Evolutionary conservation across 2,113 vertebrate genomes (phyloP).

Genomic region (Lates calcarifer): DNA sequence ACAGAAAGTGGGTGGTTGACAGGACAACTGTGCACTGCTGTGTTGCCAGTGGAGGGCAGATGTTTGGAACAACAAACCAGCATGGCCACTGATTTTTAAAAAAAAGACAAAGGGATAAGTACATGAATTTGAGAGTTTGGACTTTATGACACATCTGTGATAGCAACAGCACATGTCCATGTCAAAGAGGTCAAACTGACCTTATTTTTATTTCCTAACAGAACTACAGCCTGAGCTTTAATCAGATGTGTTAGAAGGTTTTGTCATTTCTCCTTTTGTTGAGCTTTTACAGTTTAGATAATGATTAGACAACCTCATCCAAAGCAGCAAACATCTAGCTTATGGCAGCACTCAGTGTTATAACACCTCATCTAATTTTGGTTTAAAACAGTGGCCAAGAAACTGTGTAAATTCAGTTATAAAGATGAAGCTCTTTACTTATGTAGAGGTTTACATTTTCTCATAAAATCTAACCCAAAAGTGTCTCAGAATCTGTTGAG

Average conservation of each 20-base stretch:
- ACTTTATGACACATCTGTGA: background rate
- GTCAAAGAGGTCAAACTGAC: background rate
- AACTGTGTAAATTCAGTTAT: background rate
- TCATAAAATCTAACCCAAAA: background rate
- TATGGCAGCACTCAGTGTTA: background rate
- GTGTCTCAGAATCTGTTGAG: background rate
- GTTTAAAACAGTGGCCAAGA: background rate
- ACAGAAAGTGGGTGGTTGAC: background rate
- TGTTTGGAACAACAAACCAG: conserved; percentile 4
- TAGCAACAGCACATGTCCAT: background rate
- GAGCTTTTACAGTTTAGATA: background rate
- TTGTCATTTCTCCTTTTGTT: background rate
- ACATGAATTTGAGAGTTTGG: background rate
- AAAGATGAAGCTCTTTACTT: background rate
- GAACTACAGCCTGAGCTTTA: background rate
- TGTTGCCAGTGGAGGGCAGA: conserved; percentile 12
- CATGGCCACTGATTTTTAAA: background rate
- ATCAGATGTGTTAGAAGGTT: background rate
- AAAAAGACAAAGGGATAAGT: background rate
- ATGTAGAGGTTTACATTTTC: background rate
- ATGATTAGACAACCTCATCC: background rate
- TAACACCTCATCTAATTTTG: background rate
- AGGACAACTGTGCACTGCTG: conserved; percentile 34
- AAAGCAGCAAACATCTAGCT: background rate
- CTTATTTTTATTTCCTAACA: background rate